Percentiles rank a stretch among this genome's conserved stretches.
phyloP scores from a whole-genome alignment of 2,888 invertebrate genomes.

The Lomographa bimaculata region DNA sequence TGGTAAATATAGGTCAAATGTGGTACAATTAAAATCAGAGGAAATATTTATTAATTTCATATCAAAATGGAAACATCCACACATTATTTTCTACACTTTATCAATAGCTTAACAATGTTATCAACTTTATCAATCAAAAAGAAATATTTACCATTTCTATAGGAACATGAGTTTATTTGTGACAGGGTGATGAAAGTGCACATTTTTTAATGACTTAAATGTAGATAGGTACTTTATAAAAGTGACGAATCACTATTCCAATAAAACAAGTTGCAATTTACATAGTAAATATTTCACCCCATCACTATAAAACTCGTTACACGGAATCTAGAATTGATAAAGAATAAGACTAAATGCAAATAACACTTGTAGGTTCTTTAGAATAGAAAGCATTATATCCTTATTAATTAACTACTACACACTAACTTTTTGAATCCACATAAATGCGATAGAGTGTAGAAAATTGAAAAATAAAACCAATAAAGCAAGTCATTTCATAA shows the following conservation, averaged over 20 bases:
- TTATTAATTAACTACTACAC: slow-evolving; percentile 29
- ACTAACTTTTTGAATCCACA: slow-evolving; percentile 36
- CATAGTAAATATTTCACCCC: slow-evolving; percentile 42
- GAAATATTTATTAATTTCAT: slow-evolving; percentile 80
- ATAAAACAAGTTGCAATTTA: slow-evolving; percentile 8
- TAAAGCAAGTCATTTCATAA: slow-evolving; percentile 51
- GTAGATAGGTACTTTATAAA: slow-evolving; percentile 2
- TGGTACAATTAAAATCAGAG: slow-evolving; percentile 82
- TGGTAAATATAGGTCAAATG: slow-evolving; percentile 83
- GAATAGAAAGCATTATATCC: slow-evolving; percentile 30
- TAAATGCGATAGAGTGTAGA: slow-evolving; percentile 79
- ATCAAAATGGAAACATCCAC: slow-evolving; percentile 79
- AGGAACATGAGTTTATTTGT: slow-evolving; percentile 69
- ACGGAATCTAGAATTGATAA: slow-evolving; percentile 25
- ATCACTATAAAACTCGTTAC: slow-evolving; percentile 39
- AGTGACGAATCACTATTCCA: slow-evolving; percentile 5
- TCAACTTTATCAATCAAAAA: slow-evolving; percentile 24
- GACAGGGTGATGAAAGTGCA: slow-evolving; percentile 44
- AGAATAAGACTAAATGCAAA: slow-evolving; percentile 32
- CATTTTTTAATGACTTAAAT: too few relatives aligned
- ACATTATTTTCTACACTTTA: slow-evolving; percentile 82
- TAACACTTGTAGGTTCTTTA: slow-evolving; percentile 29
- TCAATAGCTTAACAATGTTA: slow-evolving; percentile 44
- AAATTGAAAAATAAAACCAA: slow-evolving; percentile 76
- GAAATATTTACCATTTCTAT: slow-evolving; percentile 53